Percentiles rank a stretch among this genome's conserved stretches.
phyloP scores from a whole-genome alignment of 1,140 invertebrate species.

The Mercenaria mercenaria region DNA sequence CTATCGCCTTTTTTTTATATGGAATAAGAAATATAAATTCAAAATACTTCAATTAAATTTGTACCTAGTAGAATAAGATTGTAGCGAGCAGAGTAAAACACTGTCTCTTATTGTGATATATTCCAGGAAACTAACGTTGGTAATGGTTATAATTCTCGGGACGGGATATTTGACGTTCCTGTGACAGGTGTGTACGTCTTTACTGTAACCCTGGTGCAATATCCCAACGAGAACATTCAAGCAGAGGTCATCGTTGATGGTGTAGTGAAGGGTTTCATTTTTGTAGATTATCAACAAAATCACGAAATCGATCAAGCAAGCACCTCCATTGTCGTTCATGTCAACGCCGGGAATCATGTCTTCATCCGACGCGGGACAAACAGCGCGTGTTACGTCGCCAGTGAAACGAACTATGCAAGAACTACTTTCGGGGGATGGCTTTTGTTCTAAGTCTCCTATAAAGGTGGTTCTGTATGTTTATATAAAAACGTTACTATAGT shows the following conservation, averaged over 20 bases:
- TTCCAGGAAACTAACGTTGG: background rate
- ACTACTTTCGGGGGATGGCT: background rate
- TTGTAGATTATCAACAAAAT: background rate
- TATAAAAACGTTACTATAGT: too few relatives aligned
- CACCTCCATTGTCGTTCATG: background rate
- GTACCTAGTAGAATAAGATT: too few relatives aligned
- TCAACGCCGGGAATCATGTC: background rate
- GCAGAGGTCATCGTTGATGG: background rate
- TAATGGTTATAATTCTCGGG: background rate
- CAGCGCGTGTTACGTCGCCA: background rate
- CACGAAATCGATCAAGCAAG: background rate
- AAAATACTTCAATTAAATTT: too few relatives aligned
- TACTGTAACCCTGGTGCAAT: background rate
- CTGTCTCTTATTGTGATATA: too few relatives aligned
- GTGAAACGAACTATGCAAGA: background rate
- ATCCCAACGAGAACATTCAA: background rate
- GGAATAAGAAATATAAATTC: too few relatives aligned
- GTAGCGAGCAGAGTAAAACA: too few relatives aligned
- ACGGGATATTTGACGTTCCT: conserved; percentile 15
- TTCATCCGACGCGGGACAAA: background rate
- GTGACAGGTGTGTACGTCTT: conserved; percentile 7
- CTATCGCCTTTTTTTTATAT: too few relatives aligned
- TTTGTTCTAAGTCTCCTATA: background rate
- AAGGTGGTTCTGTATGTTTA: too few relatives aligned
- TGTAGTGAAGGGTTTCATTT: background rate